Evolutionary conservation across 1,140 invertebrate genomes (phyloP).

Genomic region (Drosophila malerkotliana): DNA sequence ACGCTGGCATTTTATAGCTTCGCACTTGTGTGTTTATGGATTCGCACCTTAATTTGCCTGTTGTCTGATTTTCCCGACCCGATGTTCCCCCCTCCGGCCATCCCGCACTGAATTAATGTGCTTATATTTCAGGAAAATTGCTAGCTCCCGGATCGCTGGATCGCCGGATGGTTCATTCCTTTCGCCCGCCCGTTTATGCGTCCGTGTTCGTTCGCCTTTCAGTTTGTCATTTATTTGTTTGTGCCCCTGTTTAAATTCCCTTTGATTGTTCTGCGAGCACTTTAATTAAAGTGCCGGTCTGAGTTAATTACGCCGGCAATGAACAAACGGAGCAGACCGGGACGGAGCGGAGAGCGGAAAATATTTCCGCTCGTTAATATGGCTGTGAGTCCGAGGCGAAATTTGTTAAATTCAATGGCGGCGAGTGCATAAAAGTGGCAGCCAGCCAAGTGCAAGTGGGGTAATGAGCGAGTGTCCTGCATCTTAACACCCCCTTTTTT

Average conservation of each 20-base stretch:
- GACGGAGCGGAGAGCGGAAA: slow-evolving; percentile 11
- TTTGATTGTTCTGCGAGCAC: slow-evolving; percentile 58
- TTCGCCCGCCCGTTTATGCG: slow-evolving; percentile 10
- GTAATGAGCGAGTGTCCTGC: slow-evolving; percentile 64
- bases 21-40: slow-evolving; percentile 82
- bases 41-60: slow-evolving; percentile 81
- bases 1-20: slow-evolving; percentile 71
- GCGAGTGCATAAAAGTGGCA: slow-evolving; percentile 74
- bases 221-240: slow-evolving; percentile 58
- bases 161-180: slow-evolving; percentile 49
- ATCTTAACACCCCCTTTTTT: slow-evolving; percentile 14
- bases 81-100: neutral
- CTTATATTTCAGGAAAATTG: slow-evolving; percentile 82
- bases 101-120: slow-evolving; percentile 67
- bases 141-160: slow-evolving; percentile 48
- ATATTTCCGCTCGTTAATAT: slow-evolving; percentile 66
- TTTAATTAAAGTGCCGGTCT: slow-evolving; percentile 50
- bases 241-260: slow-evolving; percentile 58
- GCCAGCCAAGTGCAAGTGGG: slow-evolving; percentile 51
- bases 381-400: slow-evolving; percentile 38
- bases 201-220: slow-evolving; percentile 34
- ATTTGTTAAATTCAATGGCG: slow-evolving; percentile 74
- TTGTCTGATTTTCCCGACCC: slow-evolving; percentile 66
- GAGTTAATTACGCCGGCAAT: slow-evolving; percentile 68
- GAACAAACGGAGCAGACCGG: slow-evolving; percentile 18